These are phyloP conservation scores for Hyles euphorbiae DNA, from an alignment of 1,140 invertebrate species.

Conservation along the genomic window DNA sequence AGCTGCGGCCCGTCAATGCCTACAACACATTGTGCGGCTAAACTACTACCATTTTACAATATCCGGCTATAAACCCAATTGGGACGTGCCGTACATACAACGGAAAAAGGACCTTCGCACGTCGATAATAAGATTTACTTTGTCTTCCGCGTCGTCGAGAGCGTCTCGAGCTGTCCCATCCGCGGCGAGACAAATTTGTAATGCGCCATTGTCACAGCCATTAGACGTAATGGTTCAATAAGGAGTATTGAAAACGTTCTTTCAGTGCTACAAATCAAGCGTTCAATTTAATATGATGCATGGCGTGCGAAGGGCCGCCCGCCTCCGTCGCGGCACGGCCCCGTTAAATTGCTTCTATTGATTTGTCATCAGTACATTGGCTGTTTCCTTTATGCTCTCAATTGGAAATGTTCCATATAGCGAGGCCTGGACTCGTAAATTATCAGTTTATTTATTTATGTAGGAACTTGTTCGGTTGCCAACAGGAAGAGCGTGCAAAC, in stretches of 20 bases:
- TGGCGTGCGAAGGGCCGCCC: constrained; percentile 59
- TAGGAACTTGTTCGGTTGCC: too few relatives aligned
- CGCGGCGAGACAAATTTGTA: constrained; percentile 64
- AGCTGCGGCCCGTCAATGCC: constrained; percentile 37
- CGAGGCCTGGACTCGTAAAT: too few relatives aligned
- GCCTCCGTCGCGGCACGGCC: constrained; percentile 28
- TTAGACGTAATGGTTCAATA: constrained; percentile 68
- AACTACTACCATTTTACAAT: constrained; percentile 67
- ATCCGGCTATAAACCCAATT: constrained; percentile 68
- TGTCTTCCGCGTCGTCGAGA: constrained; percentile 26
- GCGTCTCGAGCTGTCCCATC: constrained; percentile 22
- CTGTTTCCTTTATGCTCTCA: constrained; percentile 44
- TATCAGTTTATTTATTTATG: too few relatives aligned
- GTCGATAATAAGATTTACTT: constrained; percentile 43
- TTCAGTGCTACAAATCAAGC: constrained; percentile 58
- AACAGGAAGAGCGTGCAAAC: too few relatives aligned
- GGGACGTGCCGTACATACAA: constrained; percentile 32
- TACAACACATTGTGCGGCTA: constrained; percentile 46
- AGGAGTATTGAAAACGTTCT: constrained; percentile 69
- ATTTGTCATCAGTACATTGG: constrained; percentile 59
- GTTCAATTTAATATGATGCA: constrained; percentile 60
- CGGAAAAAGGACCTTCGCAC: constrained; percentile 38
- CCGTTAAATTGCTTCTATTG: constrained; percentile 58
- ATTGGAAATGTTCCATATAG: constrained; percentile 21
- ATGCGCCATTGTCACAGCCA: constrained; percentile 67